A percentile compares a stretch with the other conserved stretches of the same genome.
phyloP scores from a whole-genome alignment of 2,888 invertebrate genomes.

The Lamellibrachia satsuma region DNA sequence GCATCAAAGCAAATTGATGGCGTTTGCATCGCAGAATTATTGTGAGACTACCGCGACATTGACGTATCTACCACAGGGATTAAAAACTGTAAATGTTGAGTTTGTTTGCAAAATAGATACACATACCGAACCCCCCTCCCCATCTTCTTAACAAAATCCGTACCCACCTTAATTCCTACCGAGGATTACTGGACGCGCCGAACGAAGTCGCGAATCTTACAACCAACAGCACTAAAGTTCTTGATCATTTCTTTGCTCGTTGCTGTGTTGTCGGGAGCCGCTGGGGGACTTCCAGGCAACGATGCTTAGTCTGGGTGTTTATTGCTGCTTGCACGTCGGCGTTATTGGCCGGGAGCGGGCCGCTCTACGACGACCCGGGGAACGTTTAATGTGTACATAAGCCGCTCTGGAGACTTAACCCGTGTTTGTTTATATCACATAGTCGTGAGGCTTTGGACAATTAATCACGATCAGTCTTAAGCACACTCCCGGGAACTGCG shows the following conservation, averaged over 20 bases:
- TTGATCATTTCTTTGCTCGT: not conserved
- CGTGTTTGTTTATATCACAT: not conserved
- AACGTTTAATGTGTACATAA: not conserved
- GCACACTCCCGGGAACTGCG: not conserved
- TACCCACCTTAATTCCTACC: not conserved
- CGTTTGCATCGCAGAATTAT: too few relatives aligned
- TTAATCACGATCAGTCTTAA: not conserved
- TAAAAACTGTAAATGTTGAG: not conserved
- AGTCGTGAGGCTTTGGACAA: not conserved
- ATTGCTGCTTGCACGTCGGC: not conserved
- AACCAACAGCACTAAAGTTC: not conserved
- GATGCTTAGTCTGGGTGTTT: not conserved
- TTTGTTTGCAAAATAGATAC: not conserved
- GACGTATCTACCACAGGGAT: too few relatives aligned
- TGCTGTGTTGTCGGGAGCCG: not conserved
- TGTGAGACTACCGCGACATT: too few relatives aligned
- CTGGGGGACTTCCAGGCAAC: not conserved
- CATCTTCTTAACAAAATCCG: not conserved
- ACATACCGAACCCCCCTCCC: not conserved
- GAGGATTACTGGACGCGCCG: not conserved
- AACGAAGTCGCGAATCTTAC: not conserved
- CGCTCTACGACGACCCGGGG: not conserved
- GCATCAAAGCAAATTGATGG: not conserved
- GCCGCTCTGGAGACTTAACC: not conserved
- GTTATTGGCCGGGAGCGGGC: not conserved